Evolutionary conservation across 2,888 invertebrate species (phyloP).

Genomic region (Augochlorella aurata): DNA sequence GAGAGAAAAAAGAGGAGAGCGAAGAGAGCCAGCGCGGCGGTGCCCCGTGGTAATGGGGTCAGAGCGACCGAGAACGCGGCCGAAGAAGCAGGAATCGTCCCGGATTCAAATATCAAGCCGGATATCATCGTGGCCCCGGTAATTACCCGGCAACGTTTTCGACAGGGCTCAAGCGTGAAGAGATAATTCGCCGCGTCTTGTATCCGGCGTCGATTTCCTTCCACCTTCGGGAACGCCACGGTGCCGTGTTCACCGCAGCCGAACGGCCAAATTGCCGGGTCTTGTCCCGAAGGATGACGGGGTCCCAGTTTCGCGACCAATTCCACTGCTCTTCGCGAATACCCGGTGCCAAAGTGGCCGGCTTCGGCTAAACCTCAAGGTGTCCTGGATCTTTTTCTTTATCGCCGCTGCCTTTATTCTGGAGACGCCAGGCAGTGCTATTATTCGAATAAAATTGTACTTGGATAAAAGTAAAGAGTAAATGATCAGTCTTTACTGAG

Average conservation of each 20-base stretch:
- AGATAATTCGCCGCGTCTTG: slow-evolving; percentile 53
- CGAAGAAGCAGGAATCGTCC: slow-evolving; percentile 16
- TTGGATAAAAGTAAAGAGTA: too few relatives aligned
- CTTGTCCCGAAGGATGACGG: slow-evolving; percentile 17
- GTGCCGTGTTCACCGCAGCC: slow-evolving; percentile 7
- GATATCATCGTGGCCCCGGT: slow-evolving; percentile 45
- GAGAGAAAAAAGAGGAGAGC: neutral
- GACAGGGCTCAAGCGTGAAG: slow-evolving; percentile 41
- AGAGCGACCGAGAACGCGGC: slow-evolving; percentile 45
- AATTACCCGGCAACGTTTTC: slow-evolving; percentile 50
- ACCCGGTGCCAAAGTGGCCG: neutral
- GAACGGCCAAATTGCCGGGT: slow-evolving; percentile 47
- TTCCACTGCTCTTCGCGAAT: neutral
- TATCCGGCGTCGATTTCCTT: slow-evolving; percentile 49
- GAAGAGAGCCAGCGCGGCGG: neutral
- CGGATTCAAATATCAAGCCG: slow-evolving; percentile 46
- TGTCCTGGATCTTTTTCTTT: neutral
- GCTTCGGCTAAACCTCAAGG: neutral
- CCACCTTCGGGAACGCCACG: slow-evolving; percentile 1
- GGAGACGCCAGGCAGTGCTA: too few relatives aligned
- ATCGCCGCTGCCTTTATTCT: too few relatives aligned
- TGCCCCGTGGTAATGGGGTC: slow-evolving; percentile 51
- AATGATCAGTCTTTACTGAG: too few relatives aligned
- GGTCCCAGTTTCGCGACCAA: slow-evolving; percentile 43
- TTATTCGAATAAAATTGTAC: too few relatives aligned